Evolutionary conservation across 2,888 invertebrate species (phyloP), one percentile per base, ranked within the genome.

Genomic region (Galerucella nymphaeae): DNA sequence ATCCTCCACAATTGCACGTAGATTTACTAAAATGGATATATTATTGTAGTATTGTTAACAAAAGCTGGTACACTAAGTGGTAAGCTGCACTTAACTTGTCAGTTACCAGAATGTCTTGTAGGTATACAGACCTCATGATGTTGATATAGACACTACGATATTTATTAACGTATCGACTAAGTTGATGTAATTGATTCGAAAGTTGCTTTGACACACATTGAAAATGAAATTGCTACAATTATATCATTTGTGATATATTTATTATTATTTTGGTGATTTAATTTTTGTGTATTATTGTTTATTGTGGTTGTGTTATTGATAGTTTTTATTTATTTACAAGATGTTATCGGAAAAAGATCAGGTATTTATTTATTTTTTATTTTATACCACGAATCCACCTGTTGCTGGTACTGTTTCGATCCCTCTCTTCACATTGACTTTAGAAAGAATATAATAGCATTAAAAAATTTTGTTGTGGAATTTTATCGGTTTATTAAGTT

Each of bases 21-120:
- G 18, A 53, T 53, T 18, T 30, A 16, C 18, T 16, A 16, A 10
- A 53, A 53, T 53, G 53, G 18, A 16, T 53, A 10, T 16, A 9
- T 3, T 30, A 30, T 38, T 8, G 30, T 38, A 38, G 30, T n/a
- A n/a, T 38, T 9, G 53, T 53, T 50, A 53, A 53, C 53, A 16
- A 18, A 53, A 53, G 18, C 16, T 53, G 4, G 53, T 18, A n/a
- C n/a, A n/a, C n/a, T n/a, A n/a, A n/a, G 48, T n/a, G n/a, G 48
- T n/a, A n/a, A n/a, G n/a, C n/a, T n/a, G 53, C 10, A 53, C 18
- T 16, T 53, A 41, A 55, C 69, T n/a, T 59, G 69, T 69, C 62
- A 69, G 13, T 53, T 53, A 62, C 30, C 48, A 50, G 59, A 59
- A 68, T 50, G 50, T 68, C 50, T 18, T 61, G 61, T 53, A 61